These are phyloP conservation scores for Calliopsis andreniformis DNA, from an alignment of 1,140 invertebrate species.

Conservation along the genomic window DNA sequence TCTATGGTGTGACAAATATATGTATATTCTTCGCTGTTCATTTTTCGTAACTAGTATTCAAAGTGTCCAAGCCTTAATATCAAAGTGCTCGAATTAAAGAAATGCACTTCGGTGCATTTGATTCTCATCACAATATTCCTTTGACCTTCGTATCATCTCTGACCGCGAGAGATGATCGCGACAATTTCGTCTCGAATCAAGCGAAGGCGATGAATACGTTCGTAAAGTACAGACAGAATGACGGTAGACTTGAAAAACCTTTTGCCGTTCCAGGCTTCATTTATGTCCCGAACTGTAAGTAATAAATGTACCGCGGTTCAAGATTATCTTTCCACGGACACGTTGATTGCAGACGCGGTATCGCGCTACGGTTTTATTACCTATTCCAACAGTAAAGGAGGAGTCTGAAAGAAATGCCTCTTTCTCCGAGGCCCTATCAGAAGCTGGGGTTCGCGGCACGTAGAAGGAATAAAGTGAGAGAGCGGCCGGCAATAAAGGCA, in stretches of 20 bases:
- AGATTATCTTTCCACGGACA: constrained; percentile 32
- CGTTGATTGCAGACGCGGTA: constrained; percentile 32
- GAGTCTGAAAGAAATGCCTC: constrained; percentile 32
- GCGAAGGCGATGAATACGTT: neutral
- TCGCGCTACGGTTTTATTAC: constrained; percentile 52
- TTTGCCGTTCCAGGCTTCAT: neutral
- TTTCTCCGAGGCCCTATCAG: constrained; percentile 30
- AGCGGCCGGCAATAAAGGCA: constrained; percentile 65
- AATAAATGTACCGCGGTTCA: constrained; percentile 33
- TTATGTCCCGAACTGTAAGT: neutral
- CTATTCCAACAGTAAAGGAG: constrained; percentile 26
- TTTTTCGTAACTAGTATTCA: too few species aligned
- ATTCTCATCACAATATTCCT: too few species aligned
- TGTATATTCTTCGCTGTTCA: too few species aligned
- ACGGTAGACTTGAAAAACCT: neutral
- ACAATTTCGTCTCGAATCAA: too few species aligned
- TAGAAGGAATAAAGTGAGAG: constrained; percentile 62
- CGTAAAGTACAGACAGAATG: neutral
- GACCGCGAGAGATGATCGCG: too few species aligned
- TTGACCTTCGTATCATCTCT: too few species aligned
- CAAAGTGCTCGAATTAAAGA: too few species aligned
- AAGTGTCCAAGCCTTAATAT: too few species aligned
- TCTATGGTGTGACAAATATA: too few species aligned
- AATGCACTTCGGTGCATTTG: too few species aligned
- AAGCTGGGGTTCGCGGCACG: constrained; percentile 45